Evolutionary conservation across 2,797 vertebrate species (phyloP), one percentile per base, ranked within the genome.

Genomic region (Aselliscus stoliczkanus): DNA sequence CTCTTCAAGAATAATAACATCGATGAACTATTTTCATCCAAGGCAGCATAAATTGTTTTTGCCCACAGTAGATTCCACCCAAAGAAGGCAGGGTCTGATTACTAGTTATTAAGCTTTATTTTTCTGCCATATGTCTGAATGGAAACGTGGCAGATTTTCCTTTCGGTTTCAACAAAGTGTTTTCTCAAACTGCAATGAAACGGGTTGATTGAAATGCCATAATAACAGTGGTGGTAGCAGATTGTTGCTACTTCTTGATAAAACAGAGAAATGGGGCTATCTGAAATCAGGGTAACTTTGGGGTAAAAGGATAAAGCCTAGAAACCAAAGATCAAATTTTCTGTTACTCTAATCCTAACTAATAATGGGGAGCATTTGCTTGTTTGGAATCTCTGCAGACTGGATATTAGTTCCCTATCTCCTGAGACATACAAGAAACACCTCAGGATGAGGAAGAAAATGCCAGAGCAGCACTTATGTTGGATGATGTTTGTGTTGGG

Each of bases 101-200:
- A 65, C 79, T 94, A 97, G 93, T 97, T 97, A 97, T 98, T 97
- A 97, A 96, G 79, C 91, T 96, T 76, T 97, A 96, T 92, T 75
- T 90, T 90, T 82, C 29, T 96, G 54, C 69, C n/a, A 60, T 97
- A 87, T 84, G 58, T 94, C 93, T 97, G 94, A 98, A 96, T 97
- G 94, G 96, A 93, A 96, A 95, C 17, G 39, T 97, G 95, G 90
- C 73, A 97, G 88, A 95, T 97, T 97, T 97, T 96, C 77, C 77
- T 96, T 94, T 94, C 92, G 86, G 82, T 97, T 94, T 97, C 97
- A 90, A 96, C 96, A 96, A 96, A 96, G 93, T 97, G 94, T 97
- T 97, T 97, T 96, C 96, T 96, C 85, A 93, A 93, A 95, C 90
- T 13, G 39, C 96, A 96, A 88, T 96, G 96, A 92, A 97, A 81